These are phyloP conservation scores for Piscicola geometra DNA, from an alignment of 2,888 invertebrate genomes.

Conservation along the genomic window DNA sequence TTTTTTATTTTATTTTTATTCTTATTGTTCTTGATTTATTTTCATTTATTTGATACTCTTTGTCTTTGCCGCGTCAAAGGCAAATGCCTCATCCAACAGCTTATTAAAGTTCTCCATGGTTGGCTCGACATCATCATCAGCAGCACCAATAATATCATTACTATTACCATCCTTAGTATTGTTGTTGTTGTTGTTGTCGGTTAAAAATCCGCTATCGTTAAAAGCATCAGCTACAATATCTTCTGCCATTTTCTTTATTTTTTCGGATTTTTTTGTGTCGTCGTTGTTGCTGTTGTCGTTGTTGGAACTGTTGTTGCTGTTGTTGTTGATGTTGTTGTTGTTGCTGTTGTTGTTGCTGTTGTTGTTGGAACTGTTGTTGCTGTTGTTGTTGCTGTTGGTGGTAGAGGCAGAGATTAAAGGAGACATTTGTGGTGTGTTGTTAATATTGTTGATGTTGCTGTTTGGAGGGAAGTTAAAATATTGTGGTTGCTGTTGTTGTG, in stretches of 20 bases:
- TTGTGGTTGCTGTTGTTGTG: neutral
- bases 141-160: neutral
- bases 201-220: slow-evolving; percentile 23
- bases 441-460: neutral
- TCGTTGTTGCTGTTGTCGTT: slow-evolving; percentile 15
- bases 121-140: neutral
- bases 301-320: neutral
- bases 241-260: slow-evolving; percentile 20
- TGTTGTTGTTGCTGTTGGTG: slow-evolving; percentile 10
- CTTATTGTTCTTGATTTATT: neutral
- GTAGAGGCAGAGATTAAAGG: neutral
- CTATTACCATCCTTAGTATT: neutral
- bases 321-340: slow-evolving; percentile 15
- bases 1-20: too few species aligned
- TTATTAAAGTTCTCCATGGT: slow-evolving; percentile 25
- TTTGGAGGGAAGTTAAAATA: neutral
- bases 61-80: neutral
- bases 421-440: neutral
- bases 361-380: slow-evolving; percentile 6
- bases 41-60: neutral
- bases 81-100: slow-evolving; percentile 31
- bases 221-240: slow-evolving; percentile 31
- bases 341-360: slow-evolving; percentile 7
- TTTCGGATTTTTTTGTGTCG: neutral
- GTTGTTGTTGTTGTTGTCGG: slow-evolving; percentile 11